Evolutionary conservation across 2,888 invertebrate species (phyloP), one percentile per base, ranked within the genome.

Genomic region (Nemapogon koenigi): DNA sequence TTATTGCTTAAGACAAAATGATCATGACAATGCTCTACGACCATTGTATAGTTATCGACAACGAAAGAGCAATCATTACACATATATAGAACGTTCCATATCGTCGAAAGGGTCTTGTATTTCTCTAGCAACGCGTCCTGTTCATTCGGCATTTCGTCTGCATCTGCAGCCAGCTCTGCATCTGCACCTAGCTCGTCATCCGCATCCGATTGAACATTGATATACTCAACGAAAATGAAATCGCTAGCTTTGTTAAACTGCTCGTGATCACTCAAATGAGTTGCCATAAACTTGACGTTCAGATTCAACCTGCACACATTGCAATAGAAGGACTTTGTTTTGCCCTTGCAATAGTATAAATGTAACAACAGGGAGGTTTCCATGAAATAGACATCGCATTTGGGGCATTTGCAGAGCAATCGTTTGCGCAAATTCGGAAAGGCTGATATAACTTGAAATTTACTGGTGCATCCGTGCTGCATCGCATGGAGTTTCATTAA

Each of bases 21-120:
- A 0, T 50, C 48, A 19, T 69, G 69, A 2, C 59, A 51, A 31
- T 71, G 71, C 1, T 57, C 60, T 0, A 71, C 58, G 0, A 57
- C 57, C 0, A 50, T 46, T 15, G 70, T 67, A 26, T 72, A 71
- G 0, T 48, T 44, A 28, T 65, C 57, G 0, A 55, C 54, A 0
- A 58, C 46, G 0, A 59, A 40, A 0, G 59, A 49, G 22, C 72
- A 72, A 0, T 39, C 35, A 0, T 35, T 18, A 36, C 72, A 72
- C 2, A 47, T 38, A 15, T 53, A 70, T 0, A 68, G 41, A 0
- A 69, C 53, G 8, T 68, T 61, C 26, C 25, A 25, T 3, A 16
- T 36, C 10, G 15, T 10, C 8, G 35, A 3, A 2, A 36, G 2
- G 4, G 15, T 36, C 10, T 36, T 26, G 16, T 25, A 26, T 16